These are phyloP conservation scores for Astur gentilis DNA, from an alignment of 2,113 vertebrate species.

Conservation along the genomic window DNA sequence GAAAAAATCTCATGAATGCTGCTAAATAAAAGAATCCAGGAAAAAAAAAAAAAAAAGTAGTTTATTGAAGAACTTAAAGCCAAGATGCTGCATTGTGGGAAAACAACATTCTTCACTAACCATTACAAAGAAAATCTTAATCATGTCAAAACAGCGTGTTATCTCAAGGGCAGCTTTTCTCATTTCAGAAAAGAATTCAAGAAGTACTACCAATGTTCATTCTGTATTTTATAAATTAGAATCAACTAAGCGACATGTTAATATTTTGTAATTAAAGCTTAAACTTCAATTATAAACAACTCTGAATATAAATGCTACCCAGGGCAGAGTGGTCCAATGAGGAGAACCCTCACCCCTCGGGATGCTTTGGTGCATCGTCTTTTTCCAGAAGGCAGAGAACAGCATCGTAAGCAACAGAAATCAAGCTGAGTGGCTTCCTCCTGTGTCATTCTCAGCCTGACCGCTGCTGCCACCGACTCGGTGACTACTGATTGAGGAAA, in stretches of 20 bases:
- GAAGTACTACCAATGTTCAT: background rate
- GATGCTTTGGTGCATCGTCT: background rate
- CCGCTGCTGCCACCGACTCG: background rate
- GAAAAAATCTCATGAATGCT: rapidly evolving
- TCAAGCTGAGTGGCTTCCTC: background rate
- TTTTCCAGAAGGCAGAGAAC: background rate
- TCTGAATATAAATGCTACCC: background rate
- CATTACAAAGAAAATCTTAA: background rate
- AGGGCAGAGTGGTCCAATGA: background rate
- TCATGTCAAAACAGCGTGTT: background rate
- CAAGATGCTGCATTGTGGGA: background rate
- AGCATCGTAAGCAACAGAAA: background rate
- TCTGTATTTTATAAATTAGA: background rate
- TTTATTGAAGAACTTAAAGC: background rate
- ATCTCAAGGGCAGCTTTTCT: background rate
- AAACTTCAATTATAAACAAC: background rate
- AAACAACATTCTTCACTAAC: background rate
- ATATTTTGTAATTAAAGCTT: background rate
- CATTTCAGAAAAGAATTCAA: background rate
- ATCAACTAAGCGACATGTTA: background rate
- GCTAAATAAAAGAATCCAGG: background rate
- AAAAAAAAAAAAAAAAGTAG: background rate
- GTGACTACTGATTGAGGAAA: background rate
- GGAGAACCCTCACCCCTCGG: rapidly evolving
- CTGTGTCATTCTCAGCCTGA: background rate